phyloP scores from a whole-genome alignment of 2,888 invertebrate species.

The Pogonocherus hispidulus region DNA sequence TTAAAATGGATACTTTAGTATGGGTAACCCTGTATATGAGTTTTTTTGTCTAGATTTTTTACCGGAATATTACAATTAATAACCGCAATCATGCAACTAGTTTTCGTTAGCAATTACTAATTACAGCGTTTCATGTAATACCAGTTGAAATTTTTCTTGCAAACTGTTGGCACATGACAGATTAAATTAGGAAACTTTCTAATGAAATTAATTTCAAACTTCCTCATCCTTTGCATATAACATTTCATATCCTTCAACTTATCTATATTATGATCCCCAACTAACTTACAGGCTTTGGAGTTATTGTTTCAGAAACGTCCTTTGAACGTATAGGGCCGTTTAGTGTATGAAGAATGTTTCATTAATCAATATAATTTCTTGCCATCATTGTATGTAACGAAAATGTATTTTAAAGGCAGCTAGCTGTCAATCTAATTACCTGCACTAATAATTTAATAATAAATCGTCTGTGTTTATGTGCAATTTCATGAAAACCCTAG shows the following conservation, averaged over 20 bases:
- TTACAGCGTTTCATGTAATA: constrained; percentile 43
- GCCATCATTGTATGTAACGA: constrained; percentile 36
- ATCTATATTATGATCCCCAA: constrained; percentile 47
- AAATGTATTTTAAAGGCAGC: background rate
- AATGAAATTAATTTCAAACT: constrained; percentile 66
- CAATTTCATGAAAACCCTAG: too few relatives aligned
- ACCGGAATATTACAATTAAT: constrained; percentile 27
- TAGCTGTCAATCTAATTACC: background rate
- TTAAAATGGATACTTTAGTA: too few relatives aligned
- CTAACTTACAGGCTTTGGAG: constrained; percentile 39
- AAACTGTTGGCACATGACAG: constrained; percentile 65
- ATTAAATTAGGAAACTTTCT: constrained; percentile 66
- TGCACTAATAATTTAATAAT: too few relatives aligned
- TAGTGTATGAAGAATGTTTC: constrained; percentile 46
- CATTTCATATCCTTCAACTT: constrained; percentile 59
- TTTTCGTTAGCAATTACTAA: constrained; percentile 41
- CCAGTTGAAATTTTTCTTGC: constrained; percentile 56
- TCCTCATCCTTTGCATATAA: constrained; percentile 61
- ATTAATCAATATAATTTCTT: constrained; percentile 50
- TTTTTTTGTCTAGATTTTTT: background rate
- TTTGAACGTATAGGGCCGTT: constrained; percentile 44
- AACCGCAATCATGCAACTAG: constrained; percentile 17
- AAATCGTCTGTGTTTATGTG: too few relatives aligned
- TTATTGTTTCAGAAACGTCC: constrained; percentile 46
- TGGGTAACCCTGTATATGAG: background rate